phyloP scores from a whole-genome alignment of 2,797 vertebrate species.

The Rhodeus uyekii region DNA sequence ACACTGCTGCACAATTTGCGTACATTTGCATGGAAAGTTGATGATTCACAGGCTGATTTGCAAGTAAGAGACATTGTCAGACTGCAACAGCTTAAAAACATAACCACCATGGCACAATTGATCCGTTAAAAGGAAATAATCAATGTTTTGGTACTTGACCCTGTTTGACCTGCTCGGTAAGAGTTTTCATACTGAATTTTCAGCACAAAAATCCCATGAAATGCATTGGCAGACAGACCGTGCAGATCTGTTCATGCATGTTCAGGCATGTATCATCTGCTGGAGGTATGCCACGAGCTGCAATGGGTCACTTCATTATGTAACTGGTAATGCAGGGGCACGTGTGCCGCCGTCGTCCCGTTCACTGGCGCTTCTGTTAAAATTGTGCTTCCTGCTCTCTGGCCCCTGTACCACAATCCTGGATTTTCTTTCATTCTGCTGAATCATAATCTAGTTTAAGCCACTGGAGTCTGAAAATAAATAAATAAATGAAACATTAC shows the following conservation, averaged over 20 bases:
- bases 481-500: constrained; percentile 15
- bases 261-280: neutral
- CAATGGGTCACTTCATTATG: constrained; percentile 24
- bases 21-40: constrained; percentile 34
- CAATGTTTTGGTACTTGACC: neutral
- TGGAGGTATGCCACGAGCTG: neutral
- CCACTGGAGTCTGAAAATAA: constrained; percentile 9
- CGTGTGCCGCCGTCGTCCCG: constrained; percentile 6
- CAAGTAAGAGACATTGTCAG: neutral
- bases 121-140: neutral
- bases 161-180: neutral
- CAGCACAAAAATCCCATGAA: neutral
- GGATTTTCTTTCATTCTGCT: constrained; percentile 11
- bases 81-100: neutral
- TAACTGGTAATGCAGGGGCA: constrained; percentile 23
- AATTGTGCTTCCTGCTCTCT: constrained; percentile 26
- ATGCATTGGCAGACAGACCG: neutral
- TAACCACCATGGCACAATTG: too few species aligned
- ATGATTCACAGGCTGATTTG: constrained; percentile 5
- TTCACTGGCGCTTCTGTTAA: constrained; percentile 5
- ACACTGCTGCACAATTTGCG: constrained; percentile 20
- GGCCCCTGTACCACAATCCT: neutral
- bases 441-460: constrained; percentile 46
- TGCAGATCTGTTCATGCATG: neutral
- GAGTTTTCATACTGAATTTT: neutral